Conservation (phyloP, 2,888 invertebrate genomes). For the Diloba caeruleocephala region DNA sequence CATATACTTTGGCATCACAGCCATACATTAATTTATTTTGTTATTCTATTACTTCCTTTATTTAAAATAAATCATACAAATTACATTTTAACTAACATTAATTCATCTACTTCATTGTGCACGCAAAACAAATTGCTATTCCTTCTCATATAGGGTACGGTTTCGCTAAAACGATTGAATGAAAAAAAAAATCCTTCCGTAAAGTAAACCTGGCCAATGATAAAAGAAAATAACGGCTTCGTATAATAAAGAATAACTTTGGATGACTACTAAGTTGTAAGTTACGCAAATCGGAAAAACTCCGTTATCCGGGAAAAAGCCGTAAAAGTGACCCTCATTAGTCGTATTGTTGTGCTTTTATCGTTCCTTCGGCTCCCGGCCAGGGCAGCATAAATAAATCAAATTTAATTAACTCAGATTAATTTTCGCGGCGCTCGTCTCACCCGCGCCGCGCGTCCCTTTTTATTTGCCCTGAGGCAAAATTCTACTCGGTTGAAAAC, state of each 20-base stretch:
- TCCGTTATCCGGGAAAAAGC: slow-evolving; percentile 81
- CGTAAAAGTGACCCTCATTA: slow-evolving; percentile 87
- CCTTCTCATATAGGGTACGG: not conserved
- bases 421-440: slow-evolving; percentile 84
- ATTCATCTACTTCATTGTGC: slow-evolving; percentile 6
- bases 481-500: slow-evolving; percentile 74
- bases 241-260: slow-evolving; percentile 65
- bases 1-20: too few relatives aligned
- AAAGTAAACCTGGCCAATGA: slow-evolving; percentile 41
- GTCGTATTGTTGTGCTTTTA: slow-evolving; percentile 86
- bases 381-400: slow-evolving; percentile 85
- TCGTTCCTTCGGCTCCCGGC: slow-evolving; percentile 72
- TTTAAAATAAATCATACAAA: too few relatives aligned
- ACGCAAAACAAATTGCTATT: slow-evolving; percentile 8
- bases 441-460: slow-evolving; percentile 72
- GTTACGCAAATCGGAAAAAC: slow-evolving; percentile 81
- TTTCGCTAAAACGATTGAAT: slow-evolving; percentile 29
- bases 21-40: too few relatives aligned
- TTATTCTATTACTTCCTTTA: too few relatives aligned
- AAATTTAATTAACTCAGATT: slow-evolving; percentile 89
- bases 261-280: slow-evolving; percentile 69
- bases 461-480: slow-evolving; percentile 83
- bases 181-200: slow-evolving; percentile 29
- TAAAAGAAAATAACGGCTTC: slow-evolving; percentile 57
- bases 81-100: too few relatives aligned